These are phyloP conservation scores for Lasioglossum oenotherae DNA, from an alignment of 2,888 invertebrate genomes.

Conservation along the genomic window DNA sequence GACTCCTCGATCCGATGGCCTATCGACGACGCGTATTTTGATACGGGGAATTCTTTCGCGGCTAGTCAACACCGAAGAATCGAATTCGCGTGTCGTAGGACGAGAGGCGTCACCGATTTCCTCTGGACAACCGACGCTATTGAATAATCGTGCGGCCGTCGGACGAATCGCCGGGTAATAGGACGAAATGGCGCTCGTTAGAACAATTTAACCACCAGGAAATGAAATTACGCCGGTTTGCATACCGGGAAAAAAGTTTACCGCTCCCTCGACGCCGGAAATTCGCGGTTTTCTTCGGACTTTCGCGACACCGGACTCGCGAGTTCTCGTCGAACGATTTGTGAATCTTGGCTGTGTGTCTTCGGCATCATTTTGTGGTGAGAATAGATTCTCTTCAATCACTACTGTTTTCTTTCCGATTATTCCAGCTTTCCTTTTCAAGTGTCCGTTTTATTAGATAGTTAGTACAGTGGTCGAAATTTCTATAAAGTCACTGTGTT, in stretches of 20 bases:
- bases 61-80: neutral
- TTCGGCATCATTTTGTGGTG: neutral
- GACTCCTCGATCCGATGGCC: constrained; percentile 25
- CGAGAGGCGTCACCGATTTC: constrained; percentile 3
- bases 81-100: neutral
- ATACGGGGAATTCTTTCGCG: constrained; percentile 22
- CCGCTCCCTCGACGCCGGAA: neutral
- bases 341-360: neutral
- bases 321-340: neutral
- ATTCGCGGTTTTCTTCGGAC: neutral
- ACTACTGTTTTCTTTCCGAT: neutral
- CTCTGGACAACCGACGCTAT: neutral
- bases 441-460: too few species aligned
- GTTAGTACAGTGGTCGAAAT: too few species aligned
- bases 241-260: constrained; percentile 4
- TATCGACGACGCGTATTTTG: constrained; percentile 27
- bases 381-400: neutral
- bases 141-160: constrained; percentile 13
- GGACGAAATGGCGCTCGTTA: constrained; percentile 15
- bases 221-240: constrained; percentile 12
- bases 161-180: constrained; percentile 19
- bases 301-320: neutral
- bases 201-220: constrained; percentile 10
- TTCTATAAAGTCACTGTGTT: too few species aligned
- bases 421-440: neutral